phyloP scores from a whole-genome alignment of 2,113 vertebrate genomes.

The Abramis brama region DNA sequence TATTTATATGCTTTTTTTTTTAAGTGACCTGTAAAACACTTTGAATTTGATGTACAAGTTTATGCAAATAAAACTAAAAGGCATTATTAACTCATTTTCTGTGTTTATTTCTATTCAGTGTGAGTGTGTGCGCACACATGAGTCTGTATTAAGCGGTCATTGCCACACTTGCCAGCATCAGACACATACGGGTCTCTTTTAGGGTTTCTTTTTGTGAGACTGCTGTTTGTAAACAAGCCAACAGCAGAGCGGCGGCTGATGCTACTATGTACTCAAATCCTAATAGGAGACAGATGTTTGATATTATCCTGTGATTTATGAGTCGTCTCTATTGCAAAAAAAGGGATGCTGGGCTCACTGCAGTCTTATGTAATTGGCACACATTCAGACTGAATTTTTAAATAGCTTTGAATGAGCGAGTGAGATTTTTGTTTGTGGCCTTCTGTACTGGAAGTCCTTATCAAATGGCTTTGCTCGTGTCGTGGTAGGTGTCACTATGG shows the following conservation, averaged over 20 bases:
- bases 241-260: neutral
- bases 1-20: neutral
- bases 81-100: neutral
- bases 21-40: neutral
- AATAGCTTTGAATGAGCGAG: constrained; percentile 5
- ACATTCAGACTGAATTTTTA: constrained; percentile 8
- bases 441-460: neutral
- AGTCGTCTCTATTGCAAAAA: neutral
- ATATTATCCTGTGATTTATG: constrained; percentile 27
- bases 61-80: neutral
- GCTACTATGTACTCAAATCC: neutral
- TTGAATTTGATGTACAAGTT: neutral
- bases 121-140: constrained; percentile 8
- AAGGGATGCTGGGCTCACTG: neutral
- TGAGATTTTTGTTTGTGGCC: constrained; percentile 1
- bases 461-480: neutral
- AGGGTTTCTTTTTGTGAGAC: constrained; percentile 3
- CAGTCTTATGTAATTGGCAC: neutral
- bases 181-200: constrained; percentile 15
- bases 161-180: neutral
- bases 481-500: constrained; percentile 46
- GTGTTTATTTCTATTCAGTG: neutral
- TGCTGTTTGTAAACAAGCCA: constrained; percentile 29
- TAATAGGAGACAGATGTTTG: constrained; percentile 20
- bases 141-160: neutral